phyloP scores from a whole-genome alignment of 2,113 vertebrate genomes.

The Chloroceryle aenea region DNA sequence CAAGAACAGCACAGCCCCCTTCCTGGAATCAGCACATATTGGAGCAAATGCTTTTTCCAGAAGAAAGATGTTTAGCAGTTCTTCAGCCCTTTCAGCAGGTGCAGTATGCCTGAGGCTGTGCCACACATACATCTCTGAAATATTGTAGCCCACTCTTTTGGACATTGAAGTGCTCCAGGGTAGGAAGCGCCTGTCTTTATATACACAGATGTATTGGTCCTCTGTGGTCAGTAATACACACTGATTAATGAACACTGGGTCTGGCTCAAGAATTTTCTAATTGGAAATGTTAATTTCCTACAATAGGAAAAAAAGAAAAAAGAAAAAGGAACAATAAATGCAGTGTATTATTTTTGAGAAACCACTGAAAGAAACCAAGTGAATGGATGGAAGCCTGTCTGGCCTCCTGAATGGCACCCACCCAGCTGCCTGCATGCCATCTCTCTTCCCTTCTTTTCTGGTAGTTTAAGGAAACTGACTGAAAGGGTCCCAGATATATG shows the following conservation, averaged over 20 bases:
- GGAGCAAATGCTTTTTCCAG: slow-evolving; percentile 28
- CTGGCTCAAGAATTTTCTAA: slow-evolving; percentile 25
- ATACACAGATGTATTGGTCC: background rate
- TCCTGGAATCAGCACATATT: slow-evolving; percentile 56
- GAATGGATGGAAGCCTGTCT: background rate
- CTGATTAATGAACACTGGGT: slow-evolving; percentile 31
- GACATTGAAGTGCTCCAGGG: slow-evolving; percentile 27
- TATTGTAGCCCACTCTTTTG: background rate
- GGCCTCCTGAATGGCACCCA: background rate
- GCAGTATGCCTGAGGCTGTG: slow-evolving; percentile 18
- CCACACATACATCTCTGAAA: background rate
- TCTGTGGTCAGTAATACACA: background rate
- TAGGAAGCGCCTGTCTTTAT: background rate
- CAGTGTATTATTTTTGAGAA: background rate
- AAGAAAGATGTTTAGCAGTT: slow-evolving; percentile 26
- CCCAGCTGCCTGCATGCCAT: background rate
- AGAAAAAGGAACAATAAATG: background rate
- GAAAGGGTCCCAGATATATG: background rate
- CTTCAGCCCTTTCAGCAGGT: slow-evolving; percentile 57
- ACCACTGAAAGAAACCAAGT: background rate
- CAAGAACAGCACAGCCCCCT: slow-evolving; percentile 15
- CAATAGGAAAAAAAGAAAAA: background rate
- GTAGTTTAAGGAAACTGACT: background rate
- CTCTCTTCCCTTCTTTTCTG: background rate
- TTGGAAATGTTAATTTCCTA: background rate